Evolutionary conservation across 53 echinoderm and acorn worm species (phyloP).

Genomic region (Holothuria leucospilota): DNA sequence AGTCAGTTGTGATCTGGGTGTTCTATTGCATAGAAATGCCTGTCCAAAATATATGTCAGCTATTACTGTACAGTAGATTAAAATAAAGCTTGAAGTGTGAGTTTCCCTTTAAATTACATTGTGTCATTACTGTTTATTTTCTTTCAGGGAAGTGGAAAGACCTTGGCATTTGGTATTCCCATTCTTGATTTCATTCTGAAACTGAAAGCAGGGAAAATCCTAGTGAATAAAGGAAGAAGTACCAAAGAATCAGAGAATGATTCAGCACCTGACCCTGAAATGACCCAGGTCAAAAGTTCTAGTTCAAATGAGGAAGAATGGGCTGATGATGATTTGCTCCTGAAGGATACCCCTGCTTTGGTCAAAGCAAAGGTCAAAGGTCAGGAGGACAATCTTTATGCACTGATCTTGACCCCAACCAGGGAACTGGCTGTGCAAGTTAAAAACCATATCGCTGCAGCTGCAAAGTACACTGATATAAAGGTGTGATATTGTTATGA

Average conservation of each 20-base stretch:
- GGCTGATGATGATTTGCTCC: not conserved
- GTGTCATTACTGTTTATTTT: not conserved
- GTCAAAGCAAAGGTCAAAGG: conserved; percentile 5
- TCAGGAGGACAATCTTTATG: conserved; percentile 52
- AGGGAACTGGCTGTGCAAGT: conserved; percentile 92
- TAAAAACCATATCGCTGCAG: conserved; percentile 82
- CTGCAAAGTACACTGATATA: conserved; percentile 79
- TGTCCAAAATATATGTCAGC: too few relatives aligned
- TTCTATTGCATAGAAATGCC: too few relatives aligned
- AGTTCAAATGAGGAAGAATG: not conserved
- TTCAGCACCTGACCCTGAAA: too few relatives aligned
- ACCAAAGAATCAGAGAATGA: too few relatives aligned
- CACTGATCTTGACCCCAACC: conserved; percentile 86
- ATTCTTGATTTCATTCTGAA: conserved; percentile 73
- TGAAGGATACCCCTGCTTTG: not conserved
- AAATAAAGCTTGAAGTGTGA: too few relatives aligned
- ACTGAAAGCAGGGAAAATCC: too few relatives aligned
- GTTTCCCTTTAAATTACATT: too few relatives aligned
- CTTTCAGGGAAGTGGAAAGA: conserved; percentile 93
- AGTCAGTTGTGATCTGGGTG: too few relatives aligned
- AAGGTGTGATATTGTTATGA: conserved; percentile 59
- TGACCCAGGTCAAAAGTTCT: not conserved
- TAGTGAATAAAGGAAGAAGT: too few relatives aligned
- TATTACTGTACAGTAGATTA: too few relatives aligned
- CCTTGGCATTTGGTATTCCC: conserved; percentile 93